Evolutionary conservation across 2,113 vertebrate genomes (phyloP).

Genomic region (Ceyx melanurus): DNA sequence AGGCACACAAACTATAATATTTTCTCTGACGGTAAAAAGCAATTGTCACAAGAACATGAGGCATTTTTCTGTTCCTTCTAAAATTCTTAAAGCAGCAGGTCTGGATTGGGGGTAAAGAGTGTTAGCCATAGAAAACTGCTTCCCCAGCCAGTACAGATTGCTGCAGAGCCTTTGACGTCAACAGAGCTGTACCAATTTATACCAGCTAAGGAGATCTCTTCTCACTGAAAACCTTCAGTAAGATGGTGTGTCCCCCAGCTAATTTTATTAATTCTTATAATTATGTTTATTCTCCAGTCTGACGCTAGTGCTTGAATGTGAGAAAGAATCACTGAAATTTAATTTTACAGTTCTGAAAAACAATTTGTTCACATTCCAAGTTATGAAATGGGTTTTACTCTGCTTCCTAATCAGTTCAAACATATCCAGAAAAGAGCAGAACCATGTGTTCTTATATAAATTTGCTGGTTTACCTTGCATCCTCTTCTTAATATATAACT

Average conservation of each 20-base stretch:
- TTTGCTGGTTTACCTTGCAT: neutral
- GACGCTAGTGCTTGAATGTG: neutral
- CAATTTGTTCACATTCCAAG: slow-evolving; percentile 5
- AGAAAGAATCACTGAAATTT: slow-evolving; percentile 6
- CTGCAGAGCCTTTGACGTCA: slow-evolving; percentile 49
- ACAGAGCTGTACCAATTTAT: neutral
- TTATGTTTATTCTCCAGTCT: slow-evolving; percentile 5
- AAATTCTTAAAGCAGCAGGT: slow-evolving; percentile 37
- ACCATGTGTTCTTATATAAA: neutral
- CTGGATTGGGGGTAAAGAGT: neutral
- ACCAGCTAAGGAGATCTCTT: slow-evolving; percentile 4
- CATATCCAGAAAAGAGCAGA: neutral
- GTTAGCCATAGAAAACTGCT: slow-evolving; percentile 20
- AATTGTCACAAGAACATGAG: slow-evolving; percentile 38
- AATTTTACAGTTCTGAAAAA: slow-evolving; percentile 25
- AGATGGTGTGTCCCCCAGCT: neutral
- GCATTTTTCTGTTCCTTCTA: slow-evolving; percentile 17
- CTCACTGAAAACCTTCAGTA: neutral
- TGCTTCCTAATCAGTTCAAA: neutral
- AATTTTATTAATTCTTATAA: slow-evolving; percentile 32
- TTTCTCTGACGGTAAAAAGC: slow-evolving; percentile 14
- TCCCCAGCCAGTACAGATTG: neutral
- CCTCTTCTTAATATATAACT: neutral
- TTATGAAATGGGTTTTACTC: slow-evolving; percentile 6
- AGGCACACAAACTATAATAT: slow-evolving; percentile 31